A percentile compares a stretch with the other conserved stretches of the same genome.
These are phyloP conservation scores for Rattus rattus DNA, from an alignment of 2,113 vertebrate species.

Conservation along the genomic window DNA sequence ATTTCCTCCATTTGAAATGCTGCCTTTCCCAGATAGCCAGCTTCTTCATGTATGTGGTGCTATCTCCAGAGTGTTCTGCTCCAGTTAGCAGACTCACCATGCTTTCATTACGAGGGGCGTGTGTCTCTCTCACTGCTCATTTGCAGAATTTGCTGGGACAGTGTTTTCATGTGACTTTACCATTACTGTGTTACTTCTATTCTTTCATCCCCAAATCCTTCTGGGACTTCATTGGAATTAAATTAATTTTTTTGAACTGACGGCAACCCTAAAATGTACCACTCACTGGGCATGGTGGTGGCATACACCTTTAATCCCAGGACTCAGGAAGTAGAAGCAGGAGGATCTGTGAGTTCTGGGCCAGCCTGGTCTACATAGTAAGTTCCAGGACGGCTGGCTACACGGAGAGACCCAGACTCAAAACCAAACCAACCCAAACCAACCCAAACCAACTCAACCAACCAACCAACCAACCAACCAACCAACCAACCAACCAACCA, in stretches of 20 bases:
- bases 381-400: background rate
- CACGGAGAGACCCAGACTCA: background rate
- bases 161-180: background rate
- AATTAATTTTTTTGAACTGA: slow-evolving; percentile 3
- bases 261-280: background rate
- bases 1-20: background rate
- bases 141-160: background rate
- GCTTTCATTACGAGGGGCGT: background rate
- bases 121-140: background rate
- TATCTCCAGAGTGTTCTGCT: slow-evolving; percentile 39
- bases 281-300: background rate
- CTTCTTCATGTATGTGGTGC: background rate
- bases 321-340: background rate
- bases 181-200: background rate
- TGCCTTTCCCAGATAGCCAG: background rate
- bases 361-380: background rate
- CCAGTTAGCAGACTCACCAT: background rate
- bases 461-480: background rate
- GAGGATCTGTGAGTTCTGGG: background rate
- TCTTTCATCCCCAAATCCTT: background rate
- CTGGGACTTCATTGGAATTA: background rate
- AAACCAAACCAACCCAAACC: background rate
- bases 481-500: too few relatives aligned
- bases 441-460: too few relatives aligned
- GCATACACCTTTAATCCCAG: background rate